A percentile compares a stretch with the other conserved stretches of the same genome.
phyloP scores from a whole-genome alignment of 2,888 invertebrate genomes.

The Smittia aterrima region DNA sequence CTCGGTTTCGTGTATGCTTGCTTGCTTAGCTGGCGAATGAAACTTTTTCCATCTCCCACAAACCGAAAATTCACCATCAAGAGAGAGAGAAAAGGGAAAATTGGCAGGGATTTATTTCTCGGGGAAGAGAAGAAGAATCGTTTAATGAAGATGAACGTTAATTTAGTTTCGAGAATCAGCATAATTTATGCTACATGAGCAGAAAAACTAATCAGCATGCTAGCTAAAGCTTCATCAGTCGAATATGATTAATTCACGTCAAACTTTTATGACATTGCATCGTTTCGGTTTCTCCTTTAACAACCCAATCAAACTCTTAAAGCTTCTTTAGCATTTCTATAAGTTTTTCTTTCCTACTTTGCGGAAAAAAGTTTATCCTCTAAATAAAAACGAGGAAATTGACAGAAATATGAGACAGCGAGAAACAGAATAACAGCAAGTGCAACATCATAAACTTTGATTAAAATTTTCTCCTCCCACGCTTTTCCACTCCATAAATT shows the following conservation, averaged over 20 bases:
- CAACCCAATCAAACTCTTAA: neutral
- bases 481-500: constrained; percentile 40
- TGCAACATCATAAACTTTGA: constrained; percentile 36
- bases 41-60: constrained; percentile 6
- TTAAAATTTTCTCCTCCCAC: constrained; percentile 31
- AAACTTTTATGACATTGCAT: constrained; percentile 9
- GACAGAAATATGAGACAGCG: constrained; percentile 36
- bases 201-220: constrained; percentile 20
- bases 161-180: constrained; percentile 34
- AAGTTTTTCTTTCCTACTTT: neutral
- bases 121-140: neutral
- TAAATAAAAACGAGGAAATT: constrained; percentile 34
- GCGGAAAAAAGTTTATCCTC: constrained; percentile 18
- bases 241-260: constrained; percentile 36
- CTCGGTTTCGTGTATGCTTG: neutral
- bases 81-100: neutral
- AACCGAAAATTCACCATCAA: neutral
- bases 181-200: constrained; percentile 33
- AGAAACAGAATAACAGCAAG: constrained; percentile 7
- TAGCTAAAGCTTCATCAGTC: constrained; percentile 20
- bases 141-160: constrained; percentile 38
- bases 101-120: neutral
- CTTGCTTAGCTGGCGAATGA: neutral
- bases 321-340: neutral
- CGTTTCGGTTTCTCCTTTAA: neutral